Evolutionary conservation across 2,113 vertebrate species (phyloP), one percentile per base, ranked within the genome.

Genomic region (Lampris incognitus): DNA sequence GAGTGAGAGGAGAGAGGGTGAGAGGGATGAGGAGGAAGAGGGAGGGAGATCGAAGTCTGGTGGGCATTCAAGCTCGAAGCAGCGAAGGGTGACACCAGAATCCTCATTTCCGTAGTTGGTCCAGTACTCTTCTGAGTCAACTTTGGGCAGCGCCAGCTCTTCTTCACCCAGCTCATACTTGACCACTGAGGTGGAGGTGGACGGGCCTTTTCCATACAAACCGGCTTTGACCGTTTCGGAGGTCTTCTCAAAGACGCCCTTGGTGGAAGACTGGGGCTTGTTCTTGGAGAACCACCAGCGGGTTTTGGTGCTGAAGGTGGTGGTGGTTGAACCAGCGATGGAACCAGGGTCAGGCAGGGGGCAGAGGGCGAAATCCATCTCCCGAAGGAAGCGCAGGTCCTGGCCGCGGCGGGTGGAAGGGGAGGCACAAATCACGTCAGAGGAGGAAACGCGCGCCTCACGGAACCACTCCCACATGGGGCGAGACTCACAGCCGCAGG

Each of bases 381-480:
- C 96, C 5, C 94, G 94, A 10, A 98, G 95, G 69, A 95, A 93
- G 55, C 97, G 97, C 80, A 99, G 94, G 89, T 98, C 97, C 36
- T 93, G 91, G 85, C 95, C 96, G 0, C 94, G 95, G 76, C 95
- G 95, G 8, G 92, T 84, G 0, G 96, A 92, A 0, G 97, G 97
- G 24, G 94, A 95, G 41, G 95, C 89, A 4, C 97, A 99, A 24
- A 96, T 88, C 62, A 98, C 95, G 3, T 96, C 95, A 0, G 97
- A 99, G 83, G 96, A 97, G 83, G 97, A 98, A 73, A 98, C 94
- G 0, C 95, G 96, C 4, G 95, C 94, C 60, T 92, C 88, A 5
- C 94, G 95, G 94, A 99, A 98, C 96, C 97, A 99, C 75, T 96
- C 96, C 97, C 97, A 98, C 81, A 99, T 94, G 38, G 94, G 93